Percentiles rank a stretch among this genome's conserved stretches.
Evolutionary conservation across 2,113 vertebrate species (phyloP).

Genomic region (Motacilla tschutschensis): DNA sequence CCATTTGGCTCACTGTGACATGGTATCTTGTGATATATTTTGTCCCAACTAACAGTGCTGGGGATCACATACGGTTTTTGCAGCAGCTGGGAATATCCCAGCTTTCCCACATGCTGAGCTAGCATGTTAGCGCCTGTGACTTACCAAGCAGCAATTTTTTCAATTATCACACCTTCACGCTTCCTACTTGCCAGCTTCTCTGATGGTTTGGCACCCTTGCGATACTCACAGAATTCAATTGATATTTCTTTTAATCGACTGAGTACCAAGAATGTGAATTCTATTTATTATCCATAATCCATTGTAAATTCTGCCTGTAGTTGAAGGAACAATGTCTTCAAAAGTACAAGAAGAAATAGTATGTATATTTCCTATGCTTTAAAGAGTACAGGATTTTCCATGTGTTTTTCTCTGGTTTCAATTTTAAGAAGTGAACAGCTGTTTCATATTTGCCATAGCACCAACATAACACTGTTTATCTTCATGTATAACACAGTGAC

Average conservation of each 20-base stretch:
- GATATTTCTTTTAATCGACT: slow-evolving; percentile 67
- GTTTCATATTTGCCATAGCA: background rate
- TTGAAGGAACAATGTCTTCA: background rate
- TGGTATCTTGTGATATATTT: slow-evolving; percentile 75
- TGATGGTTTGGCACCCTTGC: slow-evolving; percentile 64
- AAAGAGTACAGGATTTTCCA: background rate
- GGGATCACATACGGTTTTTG: slow-evolving; percentile 47
- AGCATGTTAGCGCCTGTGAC: slow-evolving; percentile 67
- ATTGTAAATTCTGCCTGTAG: background rate
- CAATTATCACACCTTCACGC: slow-evolving; percentile 74
- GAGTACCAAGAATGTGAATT: slow-evolving; percentile 47
- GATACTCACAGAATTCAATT: slow-evolving; percentile 64
- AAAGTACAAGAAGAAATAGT: background rate
- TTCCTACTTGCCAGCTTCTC: slow-evolving; percentile 59
- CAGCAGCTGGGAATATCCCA: slow-evolving; percentile 69
- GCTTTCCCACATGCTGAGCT: slow-evolving; percentile 58
- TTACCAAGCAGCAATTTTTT: slow-evolving; percentile 73
- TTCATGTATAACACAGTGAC: background rate
- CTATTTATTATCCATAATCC: slow-evolving; percentile 50
- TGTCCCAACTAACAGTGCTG: slow-evolving; percentile 71
- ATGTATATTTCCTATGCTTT: background rate
- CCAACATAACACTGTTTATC: background rate
- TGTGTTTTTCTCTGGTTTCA: background rate
- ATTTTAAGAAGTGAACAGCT: background rate
- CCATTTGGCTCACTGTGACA: slow-evolving; percentile 75